phyloP scores from a whole-genome alignment of 2,797 vertebrate genomes.

The Rhadinocentrus ornatus region DNA sequence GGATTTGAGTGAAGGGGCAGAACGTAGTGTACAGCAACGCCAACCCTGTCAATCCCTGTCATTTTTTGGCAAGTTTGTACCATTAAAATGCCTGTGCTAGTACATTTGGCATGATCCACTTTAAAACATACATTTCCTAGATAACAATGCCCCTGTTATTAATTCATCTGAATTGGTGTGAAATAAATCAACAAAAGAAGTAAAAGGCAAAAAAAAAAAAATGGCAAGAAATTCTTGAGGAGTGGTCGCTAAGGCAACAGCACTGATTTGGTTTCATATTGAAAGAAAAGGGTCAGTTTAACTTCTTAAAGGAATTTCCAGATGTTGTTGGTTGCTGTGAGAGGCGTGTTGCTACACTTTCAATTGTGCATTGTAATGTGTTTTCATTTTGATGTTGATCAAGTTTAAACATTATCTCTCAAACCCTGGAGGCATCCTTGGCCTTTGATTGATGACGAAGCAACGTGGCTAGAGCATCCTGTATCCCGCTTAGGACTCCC shows the following conservation, averaged over 20 bases:
- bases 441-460: slow-evolving; percentile 56
- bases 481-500: slow-evolving; percentile 47
- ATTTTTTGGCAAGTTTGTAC: slow-evolving; percentile 52
- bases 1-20: slow-evolving; percentile 35
- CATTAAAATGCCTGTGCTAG: slow-evolving; percentile 45
- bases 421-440: slow-evolving; percentile 56
- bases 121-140: slow-evolving; percentile 25
- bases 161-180: slow-evolving; percentile 28
- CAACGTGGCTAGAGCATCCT: slow-evolving; percentile 60
- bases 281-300: slow-evolving; percentile 48
- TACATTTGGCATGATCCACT: slow-evolving; percentile 59
- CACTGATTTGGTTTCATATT: slow-evolving; percentile 71
- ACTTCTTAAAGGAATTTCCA: slow-evolving; percentile 50
- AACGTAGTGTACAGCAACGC: slow-evolving; percentile 13
- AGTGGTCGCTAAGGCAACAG: slow-evolving; percentile 70
- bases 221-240: slow-evolving; percentile 51
- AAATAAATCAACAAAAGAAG: slow-evolving; percentile 40
- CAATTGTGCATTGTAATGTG: slow-evolving; percentile 34
- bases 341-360: slow-evolving; percentile 62
- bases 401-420: slow-evolving; percentile 37
- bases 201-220: slow-evolving; percentile 59
- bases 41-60: slow-evolving; percentile 44
- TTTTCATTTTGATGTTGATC: slow-evolving; percentile 40
- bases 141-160: slow-evolving; percentile 26
- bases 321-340: slow-evolving; percentile 24